A percentile compares a stretch with the other conserved stretches of the same genome.
These are phyloP conservation scores for Ctenosaura bakeri DNA, from an alignment of 2,797 vertebrate species.

Conservation along the genomic window DNA sequence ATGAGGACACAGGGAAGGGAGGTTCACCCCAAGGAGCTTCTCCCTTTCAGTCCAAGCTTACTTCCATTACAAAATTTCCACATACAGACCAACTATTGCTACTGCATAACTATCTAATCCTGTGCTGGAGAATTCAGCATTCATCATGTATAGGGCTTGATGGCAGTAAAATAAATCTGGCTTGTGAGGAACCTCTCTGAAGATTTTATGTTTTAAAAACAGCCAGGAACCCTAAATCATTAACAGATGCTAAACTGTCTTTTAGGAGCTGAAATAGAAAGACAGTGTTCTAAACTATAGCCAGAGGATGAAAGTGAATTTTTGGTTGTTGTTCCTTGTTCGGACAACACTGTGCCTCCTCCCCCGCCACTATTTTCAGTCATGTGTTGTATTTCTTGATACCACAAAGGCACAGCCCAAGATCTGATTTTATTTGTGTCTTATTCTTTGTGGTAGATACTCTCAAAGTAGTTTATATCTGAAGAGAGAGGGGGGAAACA, in stretches of 20 bases:
- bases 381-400: neutral
- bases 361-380: no score
- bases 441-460: neutral
- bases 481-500: neutral
- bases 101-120: neutral
- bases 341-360: neutral
- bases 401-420: neutral
- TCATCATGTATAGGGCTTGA: constrained; percentile 20
- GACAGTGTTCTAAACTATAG: no score
- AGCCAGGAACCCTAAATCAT: constrained; percentile 49
- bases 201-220: constrained; percentile 55
- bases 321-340: neutral
- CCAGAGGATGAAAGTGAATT: neutral
- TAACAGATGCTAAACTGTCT: constrained; percentile 56
- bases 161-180: constrained; percentile 14
- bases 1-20: neutral
- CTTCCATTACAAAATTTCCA: no score
- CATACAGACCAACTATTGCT: no score
- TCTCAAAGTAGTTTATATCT: neutral
- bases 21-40: neutral
- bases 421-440: neutral
- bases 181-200: constrained; percentile 53
- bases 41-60: no score
- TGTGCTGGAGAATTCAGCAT: neutral
- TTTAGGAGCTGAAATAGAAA: constrained; percentile 44